phyloP scores from a whole-genome alignment of 2,797 vertebrate species.

The Protosalanx chinensis region DNA sequence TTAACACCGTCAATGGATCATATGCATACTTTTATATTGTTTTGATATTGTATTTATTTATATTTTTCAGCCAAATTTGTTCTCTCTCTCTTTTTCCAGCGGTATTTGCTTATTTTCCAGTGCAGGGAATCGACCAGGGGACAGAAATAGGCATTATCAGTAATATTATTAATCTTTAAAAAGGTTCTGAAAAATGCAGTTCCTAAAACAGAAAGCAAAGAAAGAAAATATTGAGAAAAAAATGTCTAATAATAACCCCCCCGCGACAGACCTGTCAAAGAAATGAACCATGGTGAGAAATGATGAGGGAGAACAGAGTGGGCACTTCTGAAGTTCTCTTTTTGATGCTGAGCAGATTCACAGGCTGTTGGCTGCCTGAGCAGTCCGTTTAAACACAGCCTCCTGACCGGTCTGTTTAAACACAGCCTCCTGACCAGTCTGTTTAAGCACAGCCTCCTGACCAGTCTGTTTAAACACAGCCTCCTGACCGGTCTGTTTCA shows the following conservation, averaged over 20 bases:
- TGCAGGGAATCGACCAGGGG: slow-evolving; percentile 53
- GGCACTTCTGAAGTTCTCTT: slow-evolving; percentile 70
- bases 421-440: too few relatives aligned
- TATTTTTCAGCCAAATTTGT: slow-evolving; percentile 42
- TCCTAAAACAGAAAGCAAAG: slow-evolving; percentile 64
- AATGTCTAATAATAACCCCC: slow-evolving; percentile 8
- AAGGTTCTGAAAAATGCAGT: slow-evolving; percentile 59
- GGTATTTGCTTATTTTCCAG: slow-evolving; percentile 59
- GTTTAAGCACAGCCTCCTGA: too few relatives aligned
- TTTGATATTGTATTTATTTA: slow-evolving; percentile 29
- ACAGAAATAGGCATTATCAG: slow-evolving; percentile 41
- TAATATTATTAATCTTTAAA: slow-evolving; percentile 29
- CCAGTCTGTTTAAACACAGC: too few relatives aligned
- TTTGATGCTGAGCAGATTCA: slow-evolving; percentile 20
- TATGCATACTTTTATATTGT: slow-evolving; percentile 34
- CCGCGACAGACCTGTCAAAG: slow-evolving; percentile 50
- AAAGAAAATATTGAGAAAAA: slow-evolving; percentile 29
- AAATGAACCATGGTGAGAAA: slow-evolving; percentile 49
- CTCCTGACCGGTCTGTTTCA: too few relatives aligned
- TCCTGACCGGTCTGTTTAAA: too few relatives aligned
- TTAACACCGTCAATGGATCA: slow-evolving; percentile 42
- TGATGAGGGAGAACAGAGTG: slow-evolving; percentile 58
- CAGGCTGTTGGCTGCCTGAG: slow-evolving; percentile 7
- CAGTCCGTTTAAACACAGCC: slow-evolving; percentile 5
- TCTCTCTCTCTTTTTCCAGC: slow-evolving; percentile 23